These are phyloP conservation scores for Athetis lepigone DNA, from an alignment of 2,888 invertebrate species.

Conservation along the genomic window DNA sequence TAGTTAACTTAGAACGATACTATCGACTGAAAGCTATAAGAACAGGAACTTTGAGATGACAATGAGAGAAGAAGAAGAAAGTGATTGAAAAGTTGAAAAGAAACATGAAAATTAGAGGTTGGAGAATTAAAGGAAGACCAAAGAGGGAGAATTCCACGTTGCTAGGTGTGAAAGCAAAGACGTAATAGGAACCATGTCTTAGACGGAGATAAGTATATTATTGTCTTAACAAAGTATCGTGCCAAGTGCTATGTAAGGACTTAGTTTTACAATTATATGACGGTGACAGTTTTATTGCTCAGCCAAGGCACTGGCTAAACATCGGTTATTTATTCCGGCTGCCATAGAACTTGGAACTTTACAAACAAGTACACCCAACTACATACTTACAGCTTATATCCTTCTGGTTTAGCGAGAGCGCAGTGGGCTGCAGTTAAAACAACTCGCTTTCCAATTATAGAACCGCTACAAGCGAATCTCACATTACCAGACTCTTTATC, in stretches of 20 bases:
- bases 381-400: slow-evolving; percentile 93
- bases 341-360: not conserved
- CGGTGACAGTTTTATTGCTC: no score
- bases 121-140: no score
- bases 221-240: no score
- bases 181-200: not conserved
- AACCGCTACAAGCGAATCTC: slow-evolving; percentile 94
- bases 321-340: no score
- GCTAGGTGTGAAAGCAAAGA: not conserved
- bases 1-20: not conserved
- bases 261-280: no score
- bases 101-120: not conserved
- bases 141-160: no score
- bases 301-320: no score
- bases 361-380: not conserved
- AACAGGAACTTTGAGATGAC: no score
- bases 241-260: no score
- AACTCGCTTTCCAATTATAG: slow-evolving; percentile 92
- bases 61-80: not conserved
- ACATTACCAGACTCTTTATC: slow-evolving; percentile 92
- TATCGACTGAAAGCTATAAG: no score
- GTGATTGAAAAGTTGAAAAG: not conserved
- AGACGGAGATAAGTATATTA: no score
- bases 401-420: slow-evolving; percentile 94
- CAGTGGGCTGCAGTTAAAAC: slow-evolving; percentile 95